Evolutionary conservation across 2,797 vertebrate species (phyloP).

Genomic region (Xiphorhynchus erythropygius): DNA sequence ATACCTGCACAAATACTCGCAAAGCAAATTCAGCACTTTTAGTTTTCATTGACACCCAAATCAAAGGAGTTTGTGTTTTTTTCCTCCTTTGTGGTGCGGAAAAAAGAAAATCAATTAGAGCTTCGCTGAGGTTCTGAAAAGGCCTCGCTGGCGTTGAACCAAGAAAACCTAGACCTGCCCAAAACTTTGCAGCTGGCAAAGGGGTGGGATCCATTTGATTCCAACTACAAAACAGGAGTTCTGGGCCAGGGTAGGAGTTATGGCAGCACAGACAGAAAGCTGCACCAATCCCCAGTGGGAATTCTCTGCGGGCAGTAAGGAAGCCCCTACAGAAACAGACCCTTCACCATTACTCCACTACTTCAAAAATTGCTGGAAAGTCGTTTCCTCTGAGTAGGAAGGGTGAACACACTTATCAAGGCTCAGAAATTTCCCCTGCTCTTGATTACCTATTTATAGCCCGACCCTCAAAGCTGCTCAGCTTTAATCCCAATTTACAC

Average conservation of each 20-base stretch:
- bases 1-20: background rate
- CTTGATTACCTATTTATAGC: conserved; percentile 10
- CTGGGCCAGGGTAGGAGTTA: background rate
- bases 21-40: background rate
- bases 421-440: background rate
- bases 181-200: background rate
- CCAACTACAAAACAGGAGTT: background rate
- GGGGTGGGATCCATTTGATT: background rate
- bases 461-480: background rate
- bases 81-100: background rate
- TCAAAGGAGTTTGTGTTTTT: background rate
- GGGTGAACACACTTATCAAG: background rate
- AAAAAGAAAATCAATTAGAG: conserved; percentile 30
- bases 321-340: background rate
- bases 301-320: background rate
- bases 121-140: background rate
- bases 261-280: background rate
- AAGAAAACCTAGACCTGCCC: background rate
- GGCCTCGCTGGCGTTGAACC: background rate
- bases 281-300: background rate
- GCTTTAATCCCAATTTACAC: conserved; percentile 25
- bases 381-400: background rate
- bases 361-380: background rate
- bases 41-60: background rate
- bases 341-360: background rate